Base-by-base conservation (phyloP, 92 coral and sea anemone species). In the Umimayanthus chanpuru region DNA sequence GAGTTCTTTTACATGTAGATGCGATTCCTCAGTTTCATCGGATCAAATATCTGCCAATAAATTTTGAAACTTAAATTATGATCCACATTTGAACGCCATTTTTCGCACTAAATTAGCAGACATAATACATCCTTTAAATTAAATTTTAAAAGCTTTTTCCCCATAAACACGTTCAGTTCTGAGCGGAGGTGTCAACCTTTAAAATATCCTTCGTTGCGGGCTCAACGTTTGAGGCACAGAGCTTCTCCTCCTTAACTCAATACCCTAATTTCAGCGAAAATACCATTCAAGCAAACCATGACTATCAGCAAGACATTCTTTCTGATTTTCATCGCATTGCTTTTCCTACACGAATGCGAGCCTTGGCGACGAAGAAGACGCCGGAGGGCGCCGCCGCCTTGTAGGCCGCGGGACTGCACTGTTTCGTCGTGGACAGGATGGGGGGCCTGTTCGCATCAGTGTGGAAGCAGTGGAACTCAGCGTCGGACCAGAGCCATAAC, bases 401-500 rank as follows among this genome's bases (percentile, higher is more conserved):
- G 94, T 78, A 15, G 53, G 4, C 61, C 92, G 18, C 74, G 92
- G 28, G 56, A 91, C 53, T 96, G 98, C 81, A 85, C 40, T 18
- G 94, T 88, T 0, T 28, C 90, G 2, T 14, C 41, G 0, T 96
- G 96, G 97, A 25, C 88, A 6, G 30, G 89, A 4, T 96, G 95
- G 95, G 23, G 90, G 1, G 85, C 81, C 32, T 94, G 98, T 71
- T 82, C 91, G n/a, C 96, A 91, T 68, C 88, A 65, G n/a, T 95
- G 98, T 80, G 98, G 98, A 3, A 92, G 90, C 14, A 92, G 95
- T 8, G 98, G 98, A 21, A 77, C 94, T 11, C 94, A 89, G 85
- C 67, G 81, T 14, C 89, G 98, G 49, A 77, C 90, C 14, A 89
- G 98, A 85, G 12, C 56, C 36, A 86, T 89, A 80, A 74, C 87